Base-by-base conservation (phyloP, 1,140 invertebrate species). In the Eulimnadia texana region DNA sequence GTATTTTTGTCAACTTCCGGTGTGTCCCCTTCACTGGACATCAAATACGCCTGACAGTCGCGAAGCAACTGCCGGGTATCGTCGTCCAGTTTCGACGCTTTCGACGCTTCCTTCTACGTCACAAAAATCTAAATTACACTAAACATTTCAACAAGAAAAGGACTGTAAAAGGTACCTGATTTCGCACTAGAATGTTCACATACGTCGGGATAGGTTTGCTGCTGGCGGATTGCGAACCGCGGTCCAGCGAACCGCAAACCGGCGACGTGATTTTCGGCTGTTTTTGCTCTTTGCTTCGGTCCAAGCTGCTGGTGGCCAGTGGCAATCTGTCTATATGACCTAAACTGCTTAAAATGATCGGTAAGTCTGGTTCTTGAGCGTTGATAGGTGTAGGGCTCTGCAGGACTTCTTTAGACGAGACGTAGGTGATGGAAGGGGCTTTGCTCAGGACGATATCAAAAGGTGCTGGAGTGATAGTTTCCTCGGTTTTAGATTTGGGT, bases 41-140 rank as follows among this genome's bases (percentile, higher is more conserved):
- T 47, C 9, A 61, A 20, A 52, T 61, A 61, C 11, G 49, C 60
- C n/a, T 61, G 60, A 20, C 60, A 61, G 22, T 54, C 53, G n/a
- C 53, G 51, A 13, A 61, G 51, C 33, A 61, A 16, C 42, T 61
- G 60, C 6, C 60, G 60, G 3, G 60, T 54, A 20, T 61, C 60
- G 23, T 54, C 28, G 11, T 61, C 60, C 51, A 61, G 28, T 20
- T 52, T 29, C 13, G 53, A 24, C 9, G 42, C 49, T 19, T 58
- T 47, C 16, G 29, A 22, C n/a, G 24, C 47, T 50, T 57, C 55
- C 55, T 57, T 42, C 6, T 42, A 6, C 6, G 16, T 9, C 6
- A 42, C 6, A 9, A 42, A 16, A 42, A 42, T 42, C 33, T 42
- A 42, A 9, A 9, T 42, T 16, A 16, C 16, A 6, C 6, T 42